Conservation (phyloP, 2,113 vertebrate genomes). For the Rhadina sibilatrix region DNA sequence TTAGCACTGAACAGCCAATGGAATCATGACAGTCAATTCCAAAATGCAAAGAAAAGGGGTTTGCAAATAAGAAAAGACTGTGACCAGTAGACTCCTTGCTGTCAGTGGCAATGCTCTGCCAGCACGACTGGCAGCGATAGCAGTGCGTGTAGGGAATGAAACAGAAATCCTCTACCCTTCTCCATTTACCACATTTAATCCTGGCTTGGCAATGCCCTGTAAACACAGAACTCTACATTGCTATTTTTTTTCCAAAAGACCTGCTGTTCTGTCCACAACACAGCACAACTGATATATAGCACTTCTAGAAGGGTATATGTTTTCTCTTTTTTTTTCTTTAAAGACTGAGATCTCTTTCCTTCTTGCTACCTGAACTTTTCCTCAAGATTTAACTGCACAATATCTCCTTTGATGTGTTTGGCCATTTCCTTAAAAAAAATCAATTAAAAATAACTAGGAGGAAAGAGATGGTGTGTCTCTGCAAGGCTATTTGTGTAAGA, state of each 20-base stretch:
- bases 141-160: not conserved
- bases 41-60: not conserved
- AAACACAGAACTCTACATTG: not conserved
- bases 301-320: not conserved
- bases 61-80: not conserved
- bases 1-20: not conserved
- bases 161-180: not conserved
- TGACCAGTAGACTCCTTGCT: not conserved
- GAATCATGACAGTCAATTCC: not conserved
- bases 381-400: not conserved
- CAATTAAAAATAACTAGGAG: not conserved
- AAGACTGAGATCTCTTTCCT: not conserved
- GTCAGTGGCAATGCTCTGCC: not conserved
- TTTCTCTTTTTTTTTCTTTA: not conserved
- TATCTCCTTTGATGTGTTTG: not conserved
- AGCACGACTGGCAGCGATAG: not conserved
- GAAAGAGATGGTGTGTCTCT: not conserved
- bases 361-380: not conserved
- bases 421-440: not conserved
- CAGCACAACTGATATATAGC: not conserved
- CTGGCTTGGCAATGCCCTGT: not conserved
- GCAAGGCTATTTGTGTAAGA: not conserved
- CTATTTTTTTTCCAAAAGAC: not conserved
- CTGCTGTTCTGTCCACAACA: not conserved
- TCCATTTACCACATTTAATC: slow-evolving; percentile 16